These are phyloP conservation scores for Echiichthys vipera DNA, from an alignment of 2,797 vertebrate genomes.

Conservation along the genomic window DNA sequence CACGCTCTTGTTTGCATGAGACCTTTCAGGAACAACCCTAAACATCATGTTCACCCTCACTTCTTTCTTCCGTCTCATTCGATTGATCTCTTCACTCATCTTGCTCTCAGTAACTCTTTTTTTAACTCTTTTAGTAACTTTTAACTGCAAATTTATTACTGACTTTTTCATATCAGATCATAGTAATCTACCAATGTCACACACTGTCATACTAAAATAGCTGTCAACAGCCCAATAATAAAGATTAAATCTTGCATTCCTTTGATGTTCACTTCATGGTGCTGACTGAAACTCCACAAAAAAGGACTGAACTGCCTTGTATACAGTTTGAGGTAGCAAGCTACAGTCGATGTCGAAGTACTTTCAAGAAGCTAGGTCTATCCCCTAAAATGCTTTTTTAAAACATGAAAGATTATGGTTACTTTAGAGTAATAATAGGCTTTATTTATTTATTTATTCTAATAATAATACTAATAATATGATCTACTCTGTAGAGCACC, in stretches of 20 bases:
- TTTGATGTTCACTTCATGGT: not conserved
- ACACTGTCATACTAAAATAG: not conserved
- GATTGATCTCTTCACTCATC: conserved; percentile 23
- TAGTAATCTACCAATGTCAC: not conserved
- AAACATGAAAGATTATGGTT: conserved; percentile 1
- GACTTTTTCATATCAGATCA: not conserved
- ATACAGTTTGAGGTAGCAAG: not conserved
- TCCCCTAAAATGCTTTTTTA: not conserved
- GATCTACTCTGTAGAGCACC: too few species aligned
- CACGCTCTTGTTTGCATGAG: conserved; percentile 43
- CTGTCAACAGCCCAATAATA: not conserved
- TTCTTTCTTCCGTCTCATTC: conserved; percentile 7
- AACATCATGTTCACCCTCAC: conserved; percentile 14
- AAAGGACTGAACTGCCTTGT: not conserved
- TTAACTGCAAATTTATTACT: too few species aligned
- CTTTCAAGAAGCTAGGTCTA: not conserved
- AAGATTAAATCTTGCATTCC: not conserved
- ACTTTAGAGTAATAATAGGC: not conserved
- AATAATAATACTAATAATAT: too few species aligned
- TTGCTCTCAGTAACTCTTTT: conserved; percentile 14
- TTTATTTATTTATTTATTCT: too few species aligned
- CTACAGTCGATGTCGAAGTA: not conserved
- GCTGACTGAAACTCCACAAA: not conserved
- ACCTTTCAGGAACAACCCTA: conserved; percentile 30
- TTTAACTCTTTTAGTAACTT: too few species aligned